A percentile compares a stretch with the other conserved stretches of the same genome.
Evolutionary conservation across 2,113 vertebrate species (phyloP).

Genomic region (Cyprinodon brontotheroides): DNA sequence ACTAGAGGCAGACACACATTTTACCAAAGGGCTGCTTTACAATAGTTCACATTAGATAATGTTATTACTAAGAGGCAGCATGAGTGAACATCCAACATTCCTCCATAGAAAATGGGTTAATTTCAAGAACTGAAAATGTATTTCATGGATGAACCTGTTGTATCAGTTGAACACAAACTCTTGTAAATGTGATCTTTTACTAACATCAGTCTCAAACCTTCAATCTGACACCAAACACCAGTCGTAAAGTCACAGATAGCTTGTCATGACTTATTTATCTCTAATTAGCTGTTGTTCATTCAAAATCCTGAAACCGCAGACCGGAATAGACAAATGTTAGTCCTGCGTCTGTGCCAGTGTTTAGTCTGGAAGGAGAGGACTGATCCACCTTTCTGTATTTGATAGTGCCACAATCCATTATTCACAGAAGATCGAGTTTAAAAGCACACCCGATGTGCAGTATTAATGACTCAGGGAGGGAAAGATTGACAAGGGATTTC

Average conservation of each 20-base stretch:
- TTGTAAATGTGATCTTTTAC: conserved; percentile 58
- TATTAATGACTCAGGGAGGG: conserved; percentile 19
- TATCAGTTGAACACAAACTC: conserved; percentile 15
- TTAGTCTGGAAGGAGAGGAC: conserved; percentile 62
- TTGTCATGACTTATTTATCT: conserved; percentile 83
- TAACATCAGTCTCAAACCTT: conserved; percentile 67
- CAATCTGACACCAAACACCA: conserved; percentile 75
- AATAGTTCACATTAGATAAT: no score
- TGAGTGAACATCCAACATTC: no score
- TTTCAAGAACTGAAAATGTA: background rate
- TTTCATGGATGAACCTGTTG: conserved; percentile 2
- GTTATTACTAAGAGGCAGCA: no score
- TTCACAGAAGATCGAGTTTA: conserved; percentile 76
- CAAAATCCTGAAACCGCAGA: conserved; percentile 76
- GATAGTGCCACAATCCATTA: conserved; percentile 72
- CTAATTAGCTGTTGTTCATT: conserved; percentile 83
- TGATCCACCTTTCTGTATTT: conserved; percentile 61
- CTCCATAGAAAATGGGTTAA: no score
- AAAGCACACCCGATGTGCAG: conserved; percentile 26
- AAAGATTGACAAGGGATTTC: conserved; percentile 16
- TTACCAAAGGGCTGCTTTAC: no score
- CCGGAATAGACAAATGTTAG: conserved; percentile 72
- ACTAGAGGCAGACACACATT: no score
- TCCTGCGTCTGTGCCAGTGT: conserved; percentile 55
- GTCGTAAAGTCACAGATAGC: conserved; percentile 74